Evolutionary conservation across 2,797 vertebrate genomes (phyloP), one percentile per base, ranked within the genome.

Genomic region (Dryobates pubescens): DNA sequence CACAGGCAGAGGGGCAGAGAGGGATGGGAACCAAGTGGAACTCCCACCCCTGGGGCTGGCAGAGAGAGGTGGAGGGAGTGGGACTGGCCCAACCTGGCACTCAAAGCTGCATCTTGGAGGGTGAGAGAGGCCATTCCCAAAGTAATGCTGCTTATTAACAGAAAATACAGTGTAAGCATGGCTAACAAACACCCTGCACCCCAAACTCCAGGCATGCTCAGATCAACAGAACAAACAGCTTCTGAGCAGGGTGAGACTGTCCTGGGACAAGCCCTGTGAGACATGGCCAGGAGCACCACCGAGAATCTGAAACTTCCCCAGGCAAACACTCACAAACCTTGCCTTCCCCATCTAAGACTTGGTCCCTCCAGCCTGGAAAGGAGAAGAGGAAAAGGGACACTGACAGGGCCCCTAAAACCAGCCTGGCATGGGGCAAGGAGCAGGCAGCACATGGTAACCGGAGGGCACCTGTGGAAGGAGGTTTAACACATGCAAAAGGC

Each of bases 261-360:
- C 58, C 71, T 43, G 38, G 53, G 63, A 57, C 18, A 38, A 80
- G 30, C 69, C 75, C 57, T 8, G 26, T 53, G 45, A 61, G 76
- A 53, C 32, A 30, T 0, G 0, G 54, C 5, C 49, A 57, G 23
- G 53, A 23, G n/a, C 56, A 83, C 4, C 36, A 36, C 45, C 0
- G 3, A 45, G 51, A 36, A 47, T 9, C 18, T 15, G 51, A 49
- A 83, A 26, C 29, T 77, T 62, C 63, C 79, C 56, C 30, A 32
- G 49, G 24, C 45, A 76, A 56, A 73, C 38, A 41, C 10, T 14
- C 45, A 41, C 22, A 82, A 30, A 49, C 53, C 32, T 4, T 3
- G 2, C 29, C 59, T 58, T 54, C 45, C 38, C 56, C 68, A 64
- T 17, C 26, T 36, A 22, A 80, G 10, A 43, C 10, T 18, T 47